Base-by-base conservation (phyloP, 2,888 invertebrate species). In the Rutpela maculata region DNA sequence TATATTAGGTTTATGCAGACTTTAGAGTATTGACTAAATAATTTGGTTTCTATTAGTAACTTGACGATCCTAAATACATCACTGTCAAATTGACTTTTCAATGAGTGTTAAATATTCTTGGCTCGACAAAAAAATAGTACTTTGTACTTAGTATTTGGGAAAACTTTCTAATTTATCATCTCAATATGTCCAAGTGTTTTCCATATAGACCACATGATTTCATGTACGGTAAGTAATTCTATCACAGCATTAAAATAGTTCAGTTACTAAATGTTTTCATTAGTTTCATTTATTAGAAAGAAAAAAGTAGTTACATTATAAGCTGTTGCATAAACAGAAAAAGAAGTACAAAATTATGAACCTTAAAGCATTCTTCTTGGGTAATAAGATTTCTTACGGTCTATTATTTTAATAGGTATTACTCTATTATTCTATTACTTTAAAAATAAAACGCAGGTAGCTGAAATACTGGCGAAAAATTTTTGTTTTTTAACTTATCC, bases 151-250 rank as follows among this genome's bases (percentile, higher is more conserved):
- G 38, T 18, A 22, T 55, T 18, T 17, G 55, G 66, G n/a, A 15
- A 50, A n/a, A n/a, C n/a, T n/a, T 50, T 12, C n/a, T 50, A 50
- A 50, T 50, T 50, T 50, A 50, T 50, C n/a, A 50, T 3, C n/a
- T n/a, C n/a, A 5, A 50, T 19, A 59, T 59, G 59, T 18, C 10
- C 1, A 70, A 79, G 9, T 82, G 81, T 72, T 81, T 84, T 74
- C 83, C 85, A 12, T 85, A 84, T 63, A 80, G 85, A 74, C 84
- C 85, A 0, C 82, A 85, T 63, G 86, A 86, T 74, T 86, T 84
- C 55, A 83, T 85, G 78, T 86, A 86, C 68, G 86, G 86, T 86
- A 78, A 74, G 81, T 78, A 43, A 26, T 26, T 66, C 31, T 66
- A 22, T 15, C 4, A 22, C 7, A 50, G n/a, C 50, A 43, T 22